Percentiles rank a stretch among this genome's conserved stretches.
phyloP scores from a whole-genome alignment of 2,113 vertebrate genomes.

The Corythoichthys intestinalis region DNA sequence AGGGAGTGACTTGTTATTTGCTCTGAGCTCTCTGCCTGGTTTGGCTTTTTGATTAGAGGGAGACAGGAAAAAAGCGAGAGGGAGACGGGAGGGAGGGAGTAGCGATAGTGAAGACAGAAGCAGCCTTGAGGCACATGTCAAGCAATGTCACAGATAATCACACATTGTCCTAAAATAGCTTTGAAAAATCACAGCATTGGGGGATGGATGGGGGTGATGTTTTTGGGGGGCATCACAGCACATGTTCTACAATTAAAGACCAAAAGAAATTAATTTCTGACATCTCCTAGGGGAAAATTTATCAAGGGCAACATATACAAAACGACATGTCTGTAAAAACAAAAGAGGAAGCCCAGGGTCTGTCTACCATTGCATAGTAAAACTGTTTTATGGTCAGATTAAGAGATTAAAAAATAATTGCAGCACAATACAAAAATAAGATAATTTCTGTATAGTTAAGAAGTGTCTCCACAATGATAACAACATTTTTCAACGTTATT shows the following conservation, averaged over 20 bases:
- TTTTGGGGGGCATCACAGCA: slow-evolving; percentile 47
- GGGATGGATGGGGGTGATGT: slow-evolving; percentile 39
- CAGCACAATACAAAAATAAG: neutral
- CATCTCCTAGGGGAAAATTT: slow-evolving; percentile 50
- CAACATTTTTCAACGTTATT: slow-evolving; percentile 6
- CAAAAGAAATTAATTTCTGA: slow-evolving; percentile 69
- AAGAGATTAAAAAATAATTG: slow-evolving; percentile 14
- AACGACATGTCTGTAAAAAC: slow-evolving; percentile 35
- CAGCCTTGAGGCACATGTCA: slow-evolving; percentile 71
- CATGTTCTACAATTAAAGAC: slow-evolving; percentile 64
- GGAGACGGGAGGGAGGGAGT: slow-evolving; percentile 37
- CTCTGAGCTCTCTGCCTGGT: slow-evolving; percentile 65
- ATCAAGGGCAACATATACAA: slow-evolving; percentile 57
- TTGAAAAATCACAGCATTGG: slow-evolving; percentile 69
- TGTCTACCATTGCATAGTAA: slow-evolving; percentile 4
- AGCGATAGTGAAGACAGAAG: slow-evolving; percentile 45
- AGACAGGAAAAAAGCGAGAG: slow-evolving; percentile 45
- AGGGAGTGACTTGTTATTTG: slow-evolving; percentile 70
- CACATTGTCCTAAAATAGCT: slow-evolving; percentile 74
- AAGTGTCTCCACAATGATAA: neutral
- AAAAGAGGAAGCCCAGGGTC: slow-evolving; percentile 10
- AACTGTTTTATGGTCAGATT: slow-evolving; percentile 43
- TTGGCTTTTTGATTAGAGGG: slow-evolving; percentile 70
- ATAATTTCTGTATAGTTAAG: neutral
- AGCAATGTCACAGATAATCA: slow-evolving; percentile 73